Percentiles rank a stretch among this genome's conserved stretches.
Conservation (phyloP, 2,113 vertebrate species). For the Urocynchramus pylzowi region DNA sequence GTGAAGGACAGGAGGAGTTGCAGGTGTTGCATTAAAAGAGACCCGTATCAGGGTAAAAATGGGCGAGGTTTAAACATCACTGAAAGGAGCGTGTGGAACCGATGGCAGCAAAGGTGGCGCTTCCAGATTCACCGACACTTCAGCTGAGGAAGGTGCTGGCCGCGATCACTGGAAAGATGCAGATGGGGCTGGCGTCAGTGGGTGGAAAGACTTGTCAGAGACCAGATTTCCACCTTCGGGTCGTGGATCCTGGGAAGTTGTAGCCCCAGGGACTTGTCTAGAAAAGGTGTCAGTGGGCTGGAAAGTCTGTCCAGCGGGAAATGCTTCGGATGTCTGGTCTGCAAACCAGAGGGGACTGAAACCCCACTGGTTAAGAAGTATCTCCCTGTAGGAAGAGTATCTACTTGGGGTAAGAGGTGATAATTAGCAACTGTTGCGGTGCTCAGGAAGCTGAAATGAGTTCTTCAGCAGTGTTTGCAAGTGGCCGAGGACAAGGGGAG, state of each 20-base stretch:
- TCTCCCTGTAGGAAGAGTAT: background rate
- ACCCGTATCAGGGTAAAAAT: background rate
- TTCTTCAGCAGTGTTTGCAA: background rate
- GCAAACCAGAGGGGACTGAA: background rate
- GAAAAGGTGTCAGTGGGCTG: background rate
- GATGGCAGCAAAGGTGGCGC: background rate
- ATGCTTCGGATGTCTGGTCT: background rate
- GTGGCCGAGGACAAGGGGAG: background rate
- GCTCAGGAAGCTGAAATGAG: background rate
- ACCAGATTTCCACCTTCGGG: background rate
- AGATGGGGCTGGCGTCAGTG: background rate
- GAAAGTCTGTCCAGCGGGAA: background rate
- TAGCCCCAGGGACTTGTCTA: background rate
- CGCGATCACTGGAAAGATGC: fast-evolving
- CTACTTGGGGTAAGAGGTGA: background rate
- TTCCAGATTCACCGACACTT: background rate
- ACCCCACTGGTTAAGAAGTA: background rate
- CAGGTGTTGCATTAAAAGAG: background rate
- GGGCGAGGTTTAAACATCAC: background rate
- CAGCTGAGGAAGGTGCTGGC: background rate
- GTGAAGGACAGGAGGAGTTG: background rate
- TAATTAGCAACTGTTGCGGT: background rate
- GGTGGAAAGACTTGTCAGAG: background rate
- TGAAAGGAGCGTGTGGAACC: background rate
- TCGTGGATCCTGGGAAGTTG: background rate